phyloP scores from a whole-genome alignment of 2,113 vertebrate species.

The Proteles cristata region DNA sequence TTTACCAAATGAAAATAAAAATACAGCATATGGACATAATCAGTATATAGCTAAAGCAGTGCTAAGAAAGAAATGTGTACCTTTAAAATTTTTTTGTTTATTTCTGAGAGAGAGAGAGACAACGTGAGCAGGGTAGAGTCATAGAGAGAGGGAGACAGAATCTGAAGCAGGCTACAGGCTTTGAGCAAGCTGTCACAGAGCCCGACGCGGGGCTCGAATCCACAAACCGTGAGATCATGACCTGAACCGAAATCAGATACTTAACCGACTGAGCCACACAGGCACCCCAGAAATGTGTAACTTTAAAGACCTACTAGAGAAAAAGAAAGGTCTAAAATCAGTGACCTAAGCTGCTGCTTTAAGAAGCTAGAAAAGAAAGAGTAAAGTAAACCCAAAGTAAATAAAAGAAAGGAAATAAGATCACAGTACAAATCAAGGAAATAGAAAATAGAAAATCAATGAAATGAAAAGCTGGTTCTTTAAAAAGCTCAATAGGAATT shows the following conservation, averaged over 20 bases:
- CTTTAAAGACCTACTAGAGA: not conserved
- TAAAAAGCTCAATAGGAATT: not conserved
- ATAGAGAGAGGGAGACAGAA: too few species aligned
- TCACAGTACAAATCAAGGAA: not conserved
- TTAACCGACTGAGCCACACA: too few species aligned
- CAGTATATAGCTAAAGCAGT: not conserved
- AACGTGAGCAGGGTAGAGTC: too few species aligned
- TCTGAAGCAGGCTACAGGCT: too few species aligned
- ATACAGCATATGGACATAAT: not conserved
- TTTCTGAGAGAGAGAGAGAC: too few species aligned
- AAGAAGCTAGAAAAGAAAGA: conserved; percentile 4
- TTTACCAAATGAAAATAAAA: conserved; percentile 28
- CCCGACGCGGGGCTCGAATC: too few species aligned
- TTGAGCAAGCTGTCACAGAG: too few species aligned
- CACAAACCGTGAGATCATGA: too few species aligned
- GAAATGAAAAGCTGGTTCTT: conserved; percentile 3
- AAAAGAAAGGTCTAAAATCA: not conserved
- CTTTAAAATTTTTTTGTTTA: not conserved
- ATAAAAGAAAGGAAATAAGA: not conserved
- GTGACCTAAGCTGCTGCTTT: not conserved
- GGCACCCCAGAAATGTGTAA: too few species aligned
- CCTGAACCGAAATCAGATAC: too few species aligned
- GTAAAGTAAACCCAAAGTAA: not conserved
- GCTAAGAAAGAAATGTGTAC: not conserved
- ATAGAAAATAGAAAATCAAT: not conserved